Evolutionary conservation across 53 echinoderm and acorn worm genomes (phyloP).

Genomic region (Astropecten irregularis): DNA sequence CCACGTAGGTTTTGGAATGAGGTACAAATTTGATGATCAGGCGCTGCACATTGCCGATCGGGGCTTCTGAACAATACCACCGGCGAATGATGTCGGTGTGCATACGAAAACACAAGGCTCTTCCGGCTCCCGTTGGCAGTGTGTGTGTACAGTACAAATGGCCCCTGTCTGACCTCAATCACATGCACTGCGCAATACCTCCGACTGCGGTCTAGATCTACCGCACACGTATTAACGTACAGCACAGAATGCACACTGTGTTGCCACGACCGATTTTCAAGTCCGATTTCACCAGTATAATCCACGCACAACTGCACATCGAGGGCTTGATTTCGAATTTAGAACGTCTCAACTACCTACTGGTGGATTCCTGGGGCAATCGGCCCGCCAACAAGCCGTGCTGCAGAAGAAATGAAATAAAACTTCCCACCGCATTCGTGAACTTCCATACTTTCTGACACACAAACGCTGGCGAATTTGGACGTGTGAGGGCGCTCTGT

Average conservation of each 20-base stretch:
- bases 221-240: neutral
- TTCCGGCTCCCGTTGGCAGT: slow-evolving; percentile 7
- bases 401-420: slow-evolving; percentile 22
- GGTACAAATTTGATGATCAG: neutral
- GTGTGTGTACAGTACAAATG: slow-evolving; percentile 15
- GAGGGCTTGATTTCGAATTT: neutral
- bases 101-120: neutral
- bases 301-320: neutral
- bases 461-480: slow-evolving; percentile 18
- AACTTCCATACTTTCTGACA: slow-evolving; percentile 56
- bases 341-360: slow-evolving; percentile 14
- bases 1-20: too few relatives aligned
- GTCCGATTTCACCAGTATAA: neutral
- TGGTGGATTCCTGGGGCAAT: neutral
- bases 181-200: slow-evolving; percentile 19
- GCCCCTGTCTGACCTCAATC: slow-evolving; percentile 18
- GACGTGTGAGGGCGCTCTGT: slow-evolving; percentile 45
- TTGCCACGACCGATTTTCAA: neutral
- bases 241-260: neutral
- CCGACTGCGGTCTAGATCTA: neutral
- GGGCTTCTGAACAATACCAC: neutral
- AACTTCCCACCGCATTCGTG: neutral
- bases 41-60: neutral
- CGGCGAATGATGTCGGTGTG: neutral
- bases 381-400: neutral